These are phyloP conservation scores for Coracias cyanogaster DNA, from an alignment of 2,797 vertebrate genomes.

Conservation along the genomic window DNA sequence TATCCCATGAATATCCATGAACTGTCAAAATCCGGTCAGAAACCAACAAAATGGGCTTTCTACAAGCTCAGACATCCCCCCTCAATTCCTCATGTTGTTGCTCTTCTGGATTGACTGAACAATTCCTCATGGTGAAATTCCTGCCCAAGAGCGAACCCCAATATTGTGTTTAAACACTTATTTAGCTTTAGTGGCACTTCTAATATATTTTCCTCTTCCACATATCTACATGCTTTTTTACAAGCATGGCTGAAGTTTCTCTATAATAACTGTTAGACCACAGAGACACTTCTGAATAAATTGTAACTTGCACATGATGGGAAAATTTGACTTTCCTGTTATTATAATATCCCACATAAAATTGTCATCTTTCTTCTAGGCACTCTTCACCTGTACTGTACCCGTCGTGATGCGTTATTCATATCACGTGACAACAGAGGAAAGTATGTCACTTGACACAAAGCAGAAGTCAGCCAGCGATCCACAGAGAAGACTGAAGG, in stretches of 20 bases:
- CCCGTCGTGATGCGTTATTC: neutral
- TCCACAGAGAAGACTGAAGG: neutral
- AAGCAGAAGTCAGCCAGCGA: neutral
- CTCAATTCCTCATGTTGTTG: neutral
- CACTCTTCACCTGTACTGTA: neutral
- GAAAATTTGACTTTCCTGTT: neutral
- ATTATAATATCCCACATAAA: neutral
- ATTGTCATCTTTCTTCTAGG: neutral
- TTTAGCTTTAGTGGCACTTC: neutral
- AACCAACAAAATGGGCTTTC: neutral
- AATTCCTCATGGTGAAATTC: neutral
- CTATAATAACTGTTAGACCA: neutral
- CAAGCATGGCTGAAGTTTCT: neutral
- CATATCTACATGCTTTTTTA: neutral
- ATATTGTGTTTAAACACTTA: neutral
- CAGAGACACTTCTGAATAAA: neutral
- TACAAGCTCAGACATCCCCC: neutral
- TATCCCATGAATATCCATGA: neutral
- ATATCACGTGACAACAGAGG: neutral
- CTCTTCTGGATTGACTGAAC: neutral
- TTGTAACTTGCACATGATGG: neutral
- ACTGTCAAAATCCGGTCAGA: neutral
- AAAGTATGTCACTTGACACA: neutral
- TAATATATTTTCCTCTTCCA: neutral
- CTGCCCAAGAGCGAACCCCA: neutral